Percentiles rank a stretch among this genome's conserved stretches.
These are phyloP conservation scores for Muscicapa comitata DNA, from an alignment of 2,797 vertebrate genomes.

Conservation along the genomic window DNA sequence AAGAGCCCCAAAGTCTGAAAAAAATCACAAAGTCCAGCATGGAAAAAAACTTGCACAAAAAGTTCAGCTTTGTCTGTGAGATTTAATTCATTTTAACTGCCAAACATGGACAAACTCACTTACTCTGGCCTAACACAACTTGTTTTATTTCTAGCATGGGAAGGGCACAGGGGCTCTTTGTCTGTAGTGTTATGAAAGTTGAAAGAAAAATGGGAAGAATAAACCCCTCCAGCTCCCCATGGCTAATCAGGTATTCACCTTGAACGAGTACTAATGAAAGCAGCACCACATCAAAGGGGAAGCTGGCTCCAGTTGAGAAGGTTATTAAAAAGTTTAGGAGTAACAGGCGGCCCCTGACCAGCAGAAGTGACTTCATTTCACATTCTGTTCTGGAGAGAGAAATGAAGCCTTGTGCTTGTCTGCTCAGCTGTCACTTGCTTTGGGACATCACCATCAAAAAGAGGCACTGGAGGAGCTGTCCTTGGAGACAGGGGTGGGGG, in stretches of 20 bases:
- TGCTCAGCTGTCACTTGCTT: neutral
- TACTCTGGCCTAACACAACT: neutral
- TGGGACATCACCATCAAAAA: neutral
- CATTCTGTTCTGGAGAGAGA: neutral
- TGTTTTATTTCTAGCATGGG: neutral
- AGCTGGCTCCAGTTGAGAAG: neutral
- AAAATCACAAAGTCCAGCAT: neutral
- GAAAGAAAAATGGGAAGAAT: neutral
- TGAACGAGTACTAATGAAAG: neutral
- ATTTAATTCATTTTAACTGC: neutral
- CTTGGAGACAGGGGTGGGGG: neutral
- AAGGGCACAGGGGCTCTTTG: neutral
- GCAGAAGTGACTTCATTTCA: neutral
- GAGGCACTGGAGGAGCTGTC: neutral
- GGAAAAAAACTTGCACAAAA: neutral
- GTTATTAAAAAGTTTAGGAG: slow-evolving; percentile 23
- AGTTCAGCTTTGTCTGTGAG: neutral
- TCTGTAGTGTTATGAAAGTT: neutral
- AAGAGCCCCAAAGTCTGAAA: neutral
- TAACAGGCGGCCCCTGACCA: neutral
- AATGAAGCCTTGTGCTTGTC: neutral
- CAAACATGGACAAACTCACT: neutral
- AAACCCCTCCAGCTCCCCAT: neutral
- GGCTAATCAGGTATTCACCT: slow-evolving; percentile 40
- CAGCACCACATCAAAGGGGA: slow-evolving; percentile 35